Base-by-base conservation (phyloP, 2,888 invertebrate genomes). In the Ennomos fuscantarius region DNA sequence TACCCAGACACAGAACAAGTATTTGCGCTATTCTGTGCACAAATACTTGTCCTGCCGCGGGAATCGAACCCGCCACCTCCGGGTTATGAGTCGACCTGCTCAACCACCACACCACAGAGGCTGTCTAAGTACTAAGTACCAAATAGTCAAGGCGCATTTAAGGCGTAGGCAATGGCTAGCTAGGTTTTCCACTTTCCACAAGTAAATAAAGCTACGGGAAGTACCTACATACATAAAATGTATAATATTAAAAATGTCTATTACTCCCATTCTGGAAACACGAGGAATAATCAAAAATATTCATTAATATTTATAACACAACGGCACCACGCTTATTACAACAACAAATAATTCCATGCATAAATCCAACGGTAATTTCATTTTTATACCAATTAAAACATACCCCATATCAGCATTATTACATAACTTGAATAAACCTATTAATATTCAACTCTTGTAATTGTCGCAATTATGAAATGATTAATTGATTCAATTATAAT, bases 301-400 rank as follows among this genome's bases (percentile, higher is more conserved):
- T 9, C 47, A 55, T 55, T 15, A 48, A 55, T 55, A 55, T 55
- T 55, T 42, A 55, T 47, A 12, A 44, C 34, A 24, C 47, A 39
- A 43, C 55, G 48, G 48, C 44, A 44, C 43, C 32, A 37, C 55
- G 43, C 33, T 39, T 48, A 55, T 55, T 50, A 55, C 40, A 50
- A 50, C 40, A 55, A 55, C 55, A 55, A 55, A 55, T 55, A 55
- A 55, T 55, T 55, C 55, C 49, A 55, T 50, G 55, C 55, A 55
- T 55, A 45, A 55, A 40, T 13, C 45, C 35, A 13, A 39, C 42
- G n/a, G 47, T 54, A 54, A 42, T 54, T 43, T 15, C 40, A 40
- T 43, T 55, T 49, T 55, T 55, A 43, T 48, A 31, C 55, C 55
- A 49, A 55, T 55, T 55, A 49, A 44, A 45, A 55, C 49, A 49